These are phyloP conservation scores for Microplitis mediator DNA, from an alignment of 1,140 invertebrate genomes.

Conservation along the genomic window DNA sequence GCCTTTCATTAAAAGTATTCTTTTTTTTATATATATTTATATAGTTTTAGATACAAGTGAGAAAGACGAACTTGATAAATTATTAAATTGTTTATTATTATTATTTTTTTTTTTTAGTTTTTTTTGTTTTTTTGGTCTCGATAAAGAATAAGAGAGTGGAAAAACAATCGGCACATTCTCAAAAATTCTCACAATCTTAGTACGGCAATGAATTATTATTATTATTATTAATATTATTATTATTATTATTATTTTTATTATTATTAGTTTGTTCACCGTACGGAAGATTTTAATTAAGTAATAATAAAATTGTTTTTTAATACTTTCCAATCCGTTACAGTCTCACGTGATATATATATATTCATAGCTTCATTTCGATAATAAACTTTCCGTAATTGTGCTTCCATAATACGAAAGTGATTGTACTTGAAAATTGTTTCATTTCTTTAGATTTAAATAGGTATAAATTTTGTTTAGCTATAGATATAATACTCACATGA, in stretches of 20 bases:
- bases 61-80: not conserved
- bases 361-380: not conserved
- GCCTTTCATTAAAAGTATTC: not conserved
- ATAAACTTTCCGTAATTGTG: not conserved
- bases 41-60: not conserved
- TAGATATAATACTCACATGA: slow-evolving; percentile 45
- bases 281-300: not conserved
- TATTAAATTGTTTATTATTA: not conserved
- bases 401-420: slow-evolving; percentile 8
- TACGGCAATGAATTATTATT: not conserved
- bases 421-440: slow-evolving; percentile 9
- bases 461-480: slow-evolving; percentile 55
- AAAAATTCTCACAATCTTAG: slow-evolving; percentile 4
- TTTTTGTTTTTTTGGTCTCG: not conserved
- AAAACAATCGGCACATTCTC: slow-evolving; percentile 9
- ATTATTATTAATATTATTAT: not conserved
- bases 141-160: not conserved
- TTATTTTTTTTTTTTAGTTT: not conserved
- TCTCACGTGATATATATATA: slow-evolving; percentile 48
- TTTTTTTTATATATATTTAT: not conserved
- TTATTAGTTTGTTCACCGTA: not conserved
- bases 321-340: slow-evolving; percentile 58
- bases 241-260: too few species aligned
- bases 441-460: slow-evolving; percentile 30
- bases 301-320: slow-evolving; percentile 34